phyloP scores from a whole-genome alignment of 2,113 vertebrate genomes.

The Eulacestoma nigropectus region DNA sequence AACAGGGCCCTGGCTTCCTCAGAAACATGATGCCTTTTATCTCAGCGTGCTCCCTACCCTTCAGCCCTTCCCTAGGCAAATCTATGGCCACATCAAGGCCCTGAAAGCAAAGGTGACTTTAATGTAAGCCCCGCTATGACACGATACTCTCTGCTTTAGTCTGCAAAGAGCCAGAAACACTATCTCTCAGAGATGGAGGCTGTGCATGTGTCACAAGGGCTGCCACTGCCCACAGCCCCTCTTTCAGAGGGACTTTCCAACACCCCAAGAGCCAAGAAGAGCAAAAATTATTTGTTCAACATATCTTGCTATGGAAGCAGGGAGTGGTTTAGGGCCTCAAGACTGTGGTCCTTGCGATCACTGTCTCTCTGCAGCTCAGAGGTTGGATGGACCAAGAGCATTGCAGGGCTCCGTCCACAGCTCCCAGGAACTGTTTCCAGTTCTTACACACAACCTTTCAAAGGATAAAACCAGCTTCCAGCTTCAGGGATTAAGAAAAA shows the following conservation, averaged over 20 bases:
- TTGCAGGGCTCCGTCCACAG: not conserved
- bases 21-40: not conserved
- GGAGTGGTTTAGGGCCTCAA: rapidly evolving
- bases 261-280: not conserved
- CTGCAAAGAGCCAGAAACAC: not conserved
- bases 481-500: not conserved
- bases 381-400: not conserved
- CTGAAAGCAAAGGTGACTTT: not conserved
- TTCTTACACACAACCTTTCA: not conserved
- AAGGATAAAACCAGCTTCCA: not conserved
- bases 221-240: not conserved
- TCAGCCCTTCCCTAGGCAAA: not conserved
- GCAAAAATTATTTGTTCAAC: not conserved
- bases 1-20: not conserved
- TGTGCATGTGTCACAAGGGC: not conserved
- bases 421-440: not conserved
- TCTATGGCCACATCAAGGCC: not conserved
- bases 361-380: not conserved
- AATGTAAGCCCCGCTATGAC: rapidly evolving
- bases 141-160: not conserved
- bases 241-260: not conserved
- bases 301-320: not conserved
- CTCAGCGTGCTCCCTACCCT: not conserved
- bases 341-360: rapidly evolving
- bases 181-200: not conserved